These are phyloP conservation scores for Callimorpha dominula DNA, from an alignment of 2,888 invertebrate genomes.

Conservation along the genomic window DNA sequence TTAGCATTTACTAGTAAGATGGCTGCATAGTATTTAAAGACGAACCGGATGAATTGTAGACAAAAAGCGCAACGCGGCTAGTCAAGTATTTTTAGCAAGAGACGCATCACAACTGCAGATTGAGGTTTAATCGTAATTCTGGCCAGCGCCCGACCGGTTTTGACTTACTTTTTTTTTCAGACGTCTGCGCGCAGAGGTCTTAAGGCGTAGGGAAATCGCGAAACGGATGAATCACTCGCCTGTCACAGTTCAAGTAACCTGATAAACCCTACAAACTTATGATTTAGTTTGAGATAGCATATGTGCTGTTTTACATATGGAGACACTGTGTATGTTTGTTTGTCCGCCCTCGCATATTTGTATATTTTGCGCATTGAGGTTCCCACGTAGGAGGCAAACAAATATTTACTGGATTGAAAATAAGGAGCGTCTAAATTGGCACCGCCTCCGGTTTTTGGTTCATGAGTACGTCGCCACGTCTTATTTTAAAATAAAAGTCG, in stretches of 20 bases:
- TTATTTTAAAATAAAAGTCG: slow-evolving; percentile 54
- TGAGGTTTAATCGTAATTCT: slow-evolving; percentile 79
- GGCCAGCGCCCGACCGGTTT: slow-evolving; percentile 78
- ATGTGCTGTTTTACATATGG: slow-evolving; percentile 55
- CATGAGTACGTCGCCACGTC: slow-evolving; percentile 51
- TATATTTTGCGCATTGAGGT: slow-evolving; percentile 62
- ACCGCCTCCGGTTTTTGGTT: slow-evolving; percentile 60
- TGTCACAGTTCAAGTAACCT: slow-evolving; percentile 39
- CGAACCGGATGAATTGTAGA: slow-evolving; percentile 40
- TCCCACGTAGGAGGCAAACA: slow-evolving; percentile 63
- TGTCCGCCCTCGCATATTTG: slow-evolving; percentile 60
- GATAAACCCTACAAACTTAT: slow-evolving; percentile 45
- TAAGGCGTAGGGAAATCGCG: slow-evolving; percentile 60
- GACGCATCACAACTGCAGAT: slow-evolving; percentile 67
- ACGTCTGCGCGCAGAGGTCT: slow-evolving; percentile 58
- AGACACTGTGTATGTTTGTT: slow-evolving; percentile 53
- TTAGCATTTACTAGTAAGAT: slow-evolving; percentile 32
- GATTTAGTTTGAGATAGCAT: slow-evolving; percentile 44
- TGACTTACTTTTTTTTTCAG: slow-evolving; percentile 64
- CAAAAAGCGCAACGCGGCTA: slow-evolving; percentile 32
- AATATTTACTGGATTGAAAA: slow-evolving; percentile 56
- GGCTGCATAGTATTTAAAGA: slow-evolving; percentile 43
- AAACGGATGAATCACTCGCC: slow-evolving; percentile 60
- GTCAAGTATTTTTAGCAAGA: slow-evolving; percentile 70
- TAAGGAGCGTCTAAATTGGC: slow-evolving; percentile 59